Base-by-base conservation (phyloP, 2,113 vertebrate species). In the Acanthochromis polyacanthus region DNA sequence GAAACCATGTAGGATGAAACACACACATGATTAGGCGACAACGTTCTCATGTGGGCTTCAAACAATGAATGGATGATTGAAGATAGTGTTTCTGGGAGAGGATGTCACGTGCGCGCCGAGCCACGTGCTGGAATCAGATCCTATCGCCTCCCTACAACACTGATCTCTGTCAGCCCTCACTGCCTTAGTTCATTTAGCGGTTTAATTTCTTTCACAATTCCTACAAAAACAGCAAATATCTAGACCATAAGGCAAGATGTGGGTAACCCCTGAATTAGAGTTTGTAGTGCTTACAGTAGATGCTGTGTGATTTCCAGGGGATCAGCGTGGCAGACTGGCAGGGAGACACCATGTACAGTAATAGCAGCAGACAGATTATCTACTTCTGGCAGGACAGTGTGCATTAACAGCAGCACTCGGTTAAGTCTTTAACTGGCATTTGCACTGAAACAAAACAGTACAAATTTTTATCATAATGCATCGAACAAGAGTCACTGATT, bases 351-450 rank as follows among this genome's bases (percentile, higher is more conserved):
- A 30, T 4, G 43, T n/a, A 67, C 71, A 55, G 28, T 71, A 68
- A 20, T 65, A 63, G 74, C 68, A 58, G 73, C 71, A 51, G 43
- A 53, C 45, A 65, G 64, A 70, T 80, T 64, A 75, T 71, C 81
- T 72, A 23, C 1, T 61, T 48, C 76, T 78, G 72, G 73, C 40
- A 55, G 52, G 56, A 71, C 68, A 52, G 51, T 16, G 14, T 10
- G 68, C 6, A 28, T 60, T 50, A 63, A 38, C 70, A 82, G 51
- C 0, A 50, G 14, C 1, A 4, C 28, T 19, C 38, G 60, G 36
- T 59, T 61, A 22, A 77, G 65, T 60, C 71, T 74, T 32, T 66
- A 4, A 40, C 65, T 19, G 14, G 22, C 22, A 43, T 28, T 46
- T 36, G 32, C 7, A 36, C 32, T 36, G 15, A 46, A 5, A 50